These are phyloP conservation scores for Urocolius indicus DNA, from an alignment of 2,113 vertebrate genomes.

Conservation along the genomic window DNA sequence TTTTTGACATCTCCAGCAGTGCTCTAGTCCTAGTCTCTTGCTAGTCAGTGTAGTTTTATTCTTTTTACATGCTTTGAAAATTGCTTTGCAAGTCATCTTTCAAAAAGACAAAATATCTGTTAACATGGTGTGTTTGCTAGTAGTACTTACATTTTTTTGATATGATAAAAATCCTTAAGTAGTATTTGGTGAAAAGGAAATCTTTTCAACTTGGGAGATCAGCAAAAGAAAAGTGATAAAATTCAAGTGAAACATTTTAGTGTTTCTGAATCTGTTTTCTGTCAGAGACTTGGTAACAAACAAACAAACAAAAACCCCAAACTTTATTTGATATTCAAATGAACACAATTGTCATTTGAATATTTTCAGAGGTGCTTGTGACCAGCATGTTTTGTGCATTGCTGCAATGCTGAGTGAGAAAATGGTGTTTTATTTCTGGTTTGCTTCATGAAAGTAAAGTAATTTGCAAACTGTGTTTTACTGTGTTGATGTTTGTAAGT, in stretches of 20 bases:
- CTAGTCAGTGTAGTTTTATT: not conserved
- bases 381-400: not conserved
- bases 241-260: not conserved
- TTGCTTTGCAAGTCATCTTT: not conserved
- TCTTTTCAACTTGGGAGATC: not conserved
- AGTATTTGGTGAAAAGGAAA: not conserved
- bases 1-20: not conserved
- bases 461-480: not conserved
- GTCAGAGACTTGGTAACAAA: not conserved
- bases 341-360: not conserved
- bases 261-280: not conserved
- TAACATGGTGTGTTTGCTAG: not conserved
- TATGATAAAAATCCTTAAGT: not conserved
- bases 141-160: not conserved
- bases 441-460: not conserved
- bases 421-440: not conserved
- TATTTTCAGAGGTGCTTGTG: not conserved
- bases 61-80: not conserved
- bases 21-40: not conserved
- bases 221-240: not conserved
- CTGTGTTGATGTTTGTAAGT: not conserved
- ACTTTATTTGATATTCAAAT: not conserved
- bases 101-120: not conserved
- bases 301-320: not conserved
- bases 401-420: not conserved